Evolutionary conservation across 2,797 vertebrate species (phyloP), one percentile per base, ranked within the genome.

Genomic region (Balearica regulorum): DNA sequence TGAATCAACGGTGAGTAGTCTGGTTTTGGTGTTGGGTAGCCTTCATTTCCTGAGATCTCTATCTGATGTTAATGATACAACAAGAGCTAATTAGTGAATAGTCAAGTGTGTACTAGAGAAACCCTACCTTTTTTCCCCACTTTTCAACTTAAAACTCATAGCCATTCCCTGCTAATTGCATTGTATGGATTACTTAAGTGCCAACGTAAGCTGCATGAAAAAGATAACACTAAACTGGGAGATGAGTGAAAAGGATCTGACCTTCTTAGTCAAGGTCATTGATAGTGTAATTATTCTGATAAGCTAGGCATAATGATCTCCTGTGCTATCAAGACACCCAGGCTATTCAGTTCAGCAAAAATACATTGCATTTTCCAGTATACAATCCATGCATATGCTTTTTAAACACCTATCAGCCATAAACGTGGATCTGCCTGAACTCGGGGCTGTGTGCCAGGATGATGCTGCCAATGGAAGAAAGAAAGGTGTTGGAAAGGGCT

Each of bases 211-310:
- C 96, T 97, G 95, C 91, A 62, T 53, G 89, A 93, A 96, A 97
- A 97, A 98, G 97, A 98, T 98, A 98, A 98, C 76, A 28, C 71
- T 82, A 65, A 93, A 95, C 33, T 89, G 89, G 73, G 90, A 96
- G 94, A 97, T 83, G 87, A 87, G 54, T 86, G 65, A 77, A 96
- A 97, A 97, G 94, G 86, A 95, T 97, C 96, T 98, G 94, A 93
- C 94, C 91, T 96, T 95, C 95, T 95, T 92, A 94, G 87, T 93
- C 94, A 97, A 97, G 97, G 97, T 97, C 97, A 96, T 20, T 93
- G 96, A 96, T 92, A 97, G 93, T 68, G 60, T 94, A 97, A 97
- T 98, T 98, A 97, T 97, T 96, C 94, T 95, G 94, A 97, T 97
- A 96, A 95, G 76, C 84, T 31, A 71, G 91, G 72, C 79, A 73